Evolutionary conservation across 2,797 vertebrate species (phyloP).

Genomic region (Masticophis lateralis): DNA sequence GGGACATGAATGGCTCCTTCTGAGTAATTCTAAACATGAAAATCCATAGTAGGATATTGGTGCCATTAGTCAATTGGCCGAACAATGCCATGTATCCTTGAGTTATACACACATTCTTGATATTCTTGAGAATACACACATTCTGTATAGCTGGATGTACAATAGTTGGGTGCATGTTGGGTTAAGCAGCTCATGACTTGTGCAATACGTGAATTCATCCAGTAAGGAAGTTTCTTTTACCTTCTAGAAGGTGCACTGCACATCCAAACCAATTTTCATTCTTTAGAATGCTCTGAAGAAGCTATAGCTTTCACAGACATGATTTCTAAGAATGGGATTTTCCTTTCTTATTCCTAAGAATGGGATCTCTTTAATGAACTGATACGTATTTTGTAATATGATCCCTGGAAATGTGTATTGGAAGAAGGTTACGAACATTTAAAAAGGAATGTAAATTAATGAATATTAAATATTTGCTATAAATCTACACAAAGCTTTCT

Average conservation of each 20-base stretch:
- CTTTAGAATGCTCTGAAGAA: neutral
- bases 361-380: neutral
- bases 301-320: neutral
- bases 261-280: neutral
- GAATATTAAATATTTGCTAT: conserved; percentile 5
- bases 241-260: neutral
- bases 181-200: neutral
- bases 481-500: neutral
- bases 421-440: neutral
- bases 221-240: neutral
- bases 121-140: neutral
- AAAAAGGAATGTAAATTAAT: neutral
- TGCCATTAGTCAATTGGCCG: neutral
- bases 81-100: neutral
- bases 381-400: neutral
- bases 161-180: neutral
- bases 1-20: neutral
- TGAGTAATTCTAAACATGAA: neutral
- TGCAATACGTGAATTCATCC: neutral
- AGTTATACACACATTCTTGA: neutral
- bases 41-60: neutral
- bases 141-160: neutral
- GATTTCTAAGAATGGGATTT: neutral
- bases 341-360: neutral
- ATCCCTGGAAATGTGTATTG: neutral